Conservation (phyloP, 2,888 invertebrate species). For the Choreutis nemorana region DNA sequence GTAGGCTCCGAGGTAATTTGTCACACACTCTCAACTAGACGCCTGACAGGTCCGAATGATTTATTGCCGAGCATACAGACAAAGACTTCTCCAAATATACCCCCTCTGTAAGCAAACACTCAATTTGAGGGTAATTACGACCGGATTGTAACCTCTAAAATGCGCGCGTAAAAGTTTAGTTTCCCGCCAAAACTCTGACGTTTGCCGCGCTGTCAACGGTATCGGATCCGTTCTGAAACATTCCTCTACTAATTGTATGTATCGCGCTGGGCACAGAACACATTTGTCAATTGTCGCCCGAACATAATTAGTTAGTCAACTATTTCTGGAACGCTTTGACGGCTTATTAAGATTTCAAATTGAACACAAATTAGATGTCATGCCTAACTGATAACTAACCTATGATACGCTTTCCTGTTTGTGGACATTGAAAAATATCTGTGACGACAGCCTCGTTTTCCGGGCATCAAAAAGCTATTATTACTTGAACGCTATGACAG, state of each 20-base stretch:
- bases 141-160: conserved; percentile 38
- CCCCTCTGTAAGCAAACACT: conserved; percentile 50
- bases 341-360: conserved; percentile 64
- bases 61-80: conserved; percentile 43
- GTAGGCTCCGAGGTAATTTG: conserved; percentile 50
- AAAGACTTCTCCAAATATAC: conserved; percentile 53
- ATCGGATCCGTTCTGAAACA: conserved; percentile 42
- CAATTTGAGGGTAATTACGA: conserved; percentile 43
- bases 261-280: conserved; percentile 43
- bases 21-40: conserved; percentile 45
- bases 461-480: conserved; percentile 54
- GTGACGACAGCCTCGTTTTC: conserved; percentile 52
- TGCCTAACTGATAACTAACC: conserved; percentile 48
- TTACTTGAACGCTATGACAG: too few relatives aligned
- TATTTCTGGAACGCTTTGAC: conserved; percentile 61
- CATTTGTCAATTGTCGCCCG: conserved; percentile 63
- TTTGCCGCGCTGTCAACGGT: conserved; percentile 30
- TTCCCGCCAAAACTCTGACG: conserved; percentile 40
- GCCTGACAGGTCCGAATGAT: conserved; percentile 51
- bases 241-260: conserved; percentile 58
- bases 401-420: conserved; percentile 13
- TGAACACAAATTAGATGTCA: conserved; percentile 63
- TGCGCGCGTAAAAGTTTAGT: conserved; percentile 29
- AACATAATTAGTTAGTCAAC: conserved; percentile 51
- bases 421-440: conserved; percentile 36